Percentiles rank a stretch among this genome's conserved stretches.
Evolutionary conservation across 92 coral and sea anemone genomes (phyloP).

Genomic region (Epizoanthus stellaris): DNA sequence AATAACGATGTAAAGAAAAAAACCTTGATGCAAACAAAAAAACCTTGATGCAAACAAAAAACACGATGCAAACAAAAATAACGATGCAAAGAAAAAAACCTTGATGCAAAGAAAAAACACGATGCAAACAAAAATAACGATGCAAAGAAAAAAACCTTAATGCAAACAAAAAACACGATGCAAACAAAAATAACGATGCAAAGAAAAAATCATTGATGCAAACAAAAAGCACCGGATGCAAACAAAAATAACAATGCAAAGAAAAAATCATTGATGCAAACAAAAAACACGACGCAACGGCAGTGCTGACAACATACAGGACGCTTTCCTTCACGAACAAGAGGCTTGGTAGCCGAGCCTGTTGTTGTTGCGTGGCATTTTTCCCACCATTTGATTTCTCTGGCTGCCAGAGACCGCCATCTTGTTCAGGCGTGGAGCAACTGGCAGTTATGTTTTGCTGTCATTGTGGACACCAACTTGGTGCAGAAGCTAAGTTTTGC

Average conservation of each 20-base stretch:
- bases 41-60: no score
- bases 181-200: neutral
- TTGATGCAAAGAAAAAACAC: neutral
- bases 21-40: no score
- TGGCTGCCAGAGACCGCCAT: neutral
- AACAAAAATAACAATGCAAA: no score
- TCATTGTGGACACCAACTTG: conserved; percentile 8
- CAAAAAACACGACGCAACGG: no score
- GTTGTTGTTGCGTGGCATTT: neutral
- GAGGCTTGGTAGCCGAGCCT: no score
- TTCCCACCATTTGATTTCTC: neutral
- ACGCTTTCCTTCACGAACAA: no score
- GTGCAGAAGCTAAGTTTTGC: conserved; percentile 13
- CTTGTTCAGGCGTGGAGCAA: neutral
- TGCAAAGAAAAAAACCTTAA: conserved; percentile 1
- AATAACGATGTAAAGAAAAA: no score
- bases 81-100: no score
- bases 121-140: neutral
- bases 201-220: neutral
- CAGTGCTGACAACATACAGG: no score
- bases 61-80: neutral
- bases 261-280: no score
- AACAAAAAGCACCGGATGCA: neutral
- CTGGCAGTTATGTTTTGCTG: conserved; percentile 1
- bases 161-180: neutral